Evolutionary conservation across 2,888 invertebrate genomes (phyloP), one percentile per base, ranked within the genome.

Genomic region (Strigamia maritima): DNA sequence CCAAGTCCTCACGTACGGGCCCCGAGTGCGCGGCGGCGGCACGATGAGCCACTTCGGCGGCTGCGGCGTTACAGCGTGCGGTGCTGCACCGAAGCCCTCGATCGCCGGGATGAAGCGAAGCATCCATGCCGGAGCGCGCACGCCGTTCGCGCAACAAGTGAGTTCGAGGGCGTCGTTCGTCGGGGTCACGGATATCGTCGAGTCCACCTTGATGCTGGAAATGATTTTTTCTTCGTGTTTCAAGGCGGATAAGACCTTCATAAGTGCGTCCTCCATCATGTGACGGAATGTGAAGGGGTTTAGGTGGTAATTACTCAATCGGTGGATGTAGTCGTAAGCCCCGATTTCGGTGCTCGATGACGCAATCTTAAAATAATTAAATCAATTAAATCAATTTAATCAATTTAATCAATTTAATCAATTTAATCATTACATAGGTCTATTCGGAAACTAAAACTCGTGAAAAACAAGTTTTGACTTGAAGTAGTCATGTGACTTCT

Each of bases 201-300:
- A 40, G 40, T 40, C 14, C 8, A 7, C 40, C 40, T 40, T 40
- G n/a, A n/a, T n/a, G n/a, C n/a, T n/a, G 40, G 40, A 10, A 10
- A 10, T 40, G 40, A 10, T 8, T 40, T 8, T 40, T 40, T 40
- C 40, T 14, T 40, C 40, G 8, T 40, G 8, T 8, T 40, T 40
- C 40, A 40, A 40, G 40, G 40, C 14, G 40, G 40, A 40, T 14
- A 40, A 14, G 40, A 40, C 40, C 8, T 8, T 8, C 8, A 40
- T 40, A 10, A 40, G 8, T 10, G 40, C 40, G 40, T 40, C 40
- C 40, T 40, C 40, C 40, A 40, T 40, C 40, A 28, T 24, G 8
- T 24, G 19, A n/a, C 75, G 75, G 31, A 24, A 75, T 19, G 75
- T 75, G 4, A 28, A 24, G 12, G 75, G 75, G 75, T 75, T 75